Conservation (phyloP, 2,113 vertebrate genomes). For the Channa argus region DNA sequence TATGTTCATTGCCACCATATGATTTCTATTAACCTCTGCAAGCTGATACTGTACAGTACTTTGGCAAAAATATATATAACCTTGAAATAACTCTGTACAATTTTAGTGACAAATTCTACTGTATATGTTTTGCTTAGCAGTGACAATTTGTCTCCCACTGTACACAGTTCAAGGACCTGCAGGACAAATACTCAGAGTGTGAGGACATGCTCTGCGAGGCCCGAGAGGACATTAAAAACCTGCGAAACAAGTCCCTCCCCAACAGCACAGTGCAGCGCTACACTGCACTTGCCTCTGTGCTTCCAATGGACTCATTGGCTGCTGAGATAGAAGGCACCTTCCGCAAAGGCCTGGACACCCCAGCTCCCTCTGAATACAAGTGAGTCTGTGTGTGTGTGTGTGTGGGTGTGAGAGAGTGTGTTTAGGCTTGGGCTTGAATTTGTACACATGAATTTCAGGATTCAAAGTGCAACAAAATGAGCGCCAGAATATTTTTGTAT, state of each 20-base stretch:
- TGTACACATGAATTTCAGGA: too few relatives aligned
- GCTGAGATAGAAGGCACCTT: slow-evolving; percentile 91
- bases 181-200: slow-evolving; percentile 86
- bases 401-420: too few relatives aligned
- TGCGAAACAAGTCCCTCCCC: slow-evolving; percentile 85
- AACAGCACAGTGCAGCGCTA: slow-evolving; percentile 88
- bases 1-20: background rate
- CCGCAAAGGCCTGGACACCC: slow-evolving; percentile 86
- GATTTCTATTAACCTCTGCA: background rate
- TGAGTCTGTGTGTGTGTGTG: slow-evolving; percentile 53
- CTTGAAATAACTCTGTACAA: too few relatives aligned
- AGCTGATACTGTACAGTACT: background rate
- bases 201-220: slow-evolving; percentile 87
- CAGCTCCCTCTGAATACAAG: slow-evolving; percentile 86
- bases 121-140: background rate
- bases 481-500: too few relatives aligned
- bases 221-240: slow-evolving; percentile 87
- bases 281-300: slow-evolving; percentile 77
- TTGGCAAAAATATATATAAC: too few relatives aligned
- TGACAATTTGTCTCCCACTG: slow-evolving; percentile 34
- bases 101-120: background rate
- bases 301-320: slow-evolving; percentile 90
- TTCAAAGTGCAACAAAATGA: too few relatives aligned
- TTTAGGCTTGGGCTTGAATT: too few relatives aligned
- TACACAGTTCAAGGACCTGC: slow-evolving; percentile 86